A percentile compares a stretch with the other conserved stretches of the same genome.
Conservation (phyloP, 1,140 invertebrate genomes). For the Papilio machaon region DNA sequence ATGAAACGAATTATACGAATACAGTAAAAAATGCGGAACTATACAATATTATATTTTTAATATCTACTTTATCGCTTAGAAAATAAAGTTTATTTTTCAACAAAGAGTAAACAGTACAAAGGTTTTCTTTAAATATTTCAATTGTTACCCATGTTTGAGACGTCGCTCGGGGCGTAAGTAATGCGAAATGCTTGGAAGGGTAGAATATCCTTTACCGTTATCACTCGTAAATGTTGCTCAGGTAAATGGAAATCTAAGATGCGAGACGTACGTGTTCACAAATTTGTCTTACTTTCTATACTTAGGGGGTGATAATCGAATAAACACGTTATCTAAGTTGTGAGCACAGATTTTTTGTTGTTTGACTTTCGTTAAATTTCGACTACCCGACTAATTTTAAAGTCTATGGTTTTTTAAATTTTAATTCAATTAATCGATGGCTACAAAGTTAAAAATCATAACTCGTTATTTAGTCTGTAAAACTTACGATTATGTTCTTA, state of each 20-base stretch:
- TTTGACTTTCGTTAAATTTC: too few relatives aligned
- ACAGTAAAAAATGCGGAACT: not conserved
- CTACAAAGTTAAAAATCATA: too few relatives aligned
- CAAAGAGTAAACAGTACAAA: not conserved
- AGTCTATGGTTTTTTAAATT: not conserved
- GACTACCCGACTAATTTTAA: not conserved
- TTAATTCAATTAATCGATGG: too few relatives aligned
- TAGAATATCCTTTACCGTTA: not conserved
- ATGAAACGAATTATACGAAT: slow-evolving; percentile 3
- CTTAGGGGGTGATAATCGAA: not conserved
- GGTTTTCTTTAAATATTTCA: not conserved
- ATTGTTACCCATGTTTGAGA: slow-evolving; percentile 10
- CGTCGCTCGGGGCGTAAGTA: slow-evolving; percentile 9
- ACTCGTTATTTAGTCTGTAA: too few relatives aligned
- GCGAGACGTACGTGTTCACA: not conserved
- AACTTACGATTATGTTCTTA: too few relatives aligned
- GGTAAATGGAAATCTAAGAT: slow-evolving; percentile 19
- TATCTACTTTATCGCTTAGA: not conserved
- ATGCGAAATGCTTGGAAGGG: not conserved
- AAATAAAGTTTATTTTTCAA: not conserved
- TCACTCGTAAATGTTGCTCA: not conserved
- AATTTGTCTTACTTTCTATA: not conserved
- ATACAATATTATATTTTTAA: not conserved
- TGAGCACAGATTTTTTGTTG: not conserved
- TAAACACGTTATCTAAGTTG: not conserved